Evolutionary conservation across 2,113 vertebrate species (phyloP).

Genomic region (Centropus bengalensis): DNA sequence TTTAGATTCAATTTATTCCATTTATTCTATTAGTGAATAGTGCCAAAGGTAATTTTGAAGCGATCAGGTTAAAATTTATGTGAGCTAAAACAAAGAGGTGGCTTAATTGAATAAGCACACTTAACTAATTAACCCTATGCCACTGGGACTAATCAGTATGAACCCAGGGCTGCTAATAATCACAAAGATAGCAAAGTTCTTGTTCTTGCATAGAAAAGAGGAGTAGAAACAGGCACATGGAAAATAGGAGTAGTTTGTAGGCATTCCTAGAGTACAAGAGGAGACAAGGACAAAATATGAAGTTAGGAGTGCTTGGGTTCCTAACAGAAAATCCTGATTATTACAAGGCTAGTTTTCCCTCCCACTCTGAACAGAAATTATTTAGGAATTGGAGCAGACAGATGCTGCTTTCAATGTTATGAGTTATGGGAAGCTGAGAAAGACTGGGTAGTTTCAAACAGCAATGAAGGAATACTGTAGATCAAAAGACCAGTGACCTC

Average conservation of each 20-base stretch:
- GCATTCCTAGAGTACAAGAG: not conserved
- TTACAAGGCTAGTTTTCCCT: not conserved
- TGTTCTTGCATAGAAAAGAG: not conserved
- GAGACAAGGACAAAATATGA: not conserved
- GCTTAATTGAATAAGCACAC: conserved; percentile 79
- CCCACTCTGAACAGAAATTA: conserved; percentile 7
- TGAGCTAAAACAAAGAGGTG: conserved; percentile 72
- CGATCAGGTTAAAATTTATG: conserved; percentile 78
- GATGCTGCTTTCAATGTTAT: conserved; percentile 18
- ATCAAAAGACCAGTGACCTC: conserved; percentile 40
- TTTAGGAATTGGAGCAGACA: conserved; percentile 27
- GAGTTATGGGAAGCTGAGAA: conserved; percentile 41
- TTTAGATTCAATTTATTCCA: not conserved
- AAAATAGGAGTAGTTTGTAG: not conserved
- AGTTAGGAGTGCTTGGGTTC: not conserved
- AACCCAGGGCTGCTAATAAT: conserved; percentile 58
- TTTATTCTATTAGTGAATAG: conserved; percentile 17
- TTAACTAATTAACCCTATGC: conserved; percentile 78
- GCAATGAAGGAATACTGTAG: conserved; percentile 40
- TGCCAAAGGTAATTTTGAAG: conserved; percentile 42
- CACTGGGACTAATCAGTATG: conserved; percentile 74
- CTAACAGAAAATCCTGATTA: not conserved
- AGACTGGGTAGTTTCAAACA: conserved; percentile 28
- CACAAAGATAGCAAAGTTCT: conserved; percentile 63
- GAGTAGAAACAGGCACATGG: not conserved